phyloP scores from a whole-genome alignment of 2,797 vertebrate genomes.

The Diplodus sargus region DNA sequence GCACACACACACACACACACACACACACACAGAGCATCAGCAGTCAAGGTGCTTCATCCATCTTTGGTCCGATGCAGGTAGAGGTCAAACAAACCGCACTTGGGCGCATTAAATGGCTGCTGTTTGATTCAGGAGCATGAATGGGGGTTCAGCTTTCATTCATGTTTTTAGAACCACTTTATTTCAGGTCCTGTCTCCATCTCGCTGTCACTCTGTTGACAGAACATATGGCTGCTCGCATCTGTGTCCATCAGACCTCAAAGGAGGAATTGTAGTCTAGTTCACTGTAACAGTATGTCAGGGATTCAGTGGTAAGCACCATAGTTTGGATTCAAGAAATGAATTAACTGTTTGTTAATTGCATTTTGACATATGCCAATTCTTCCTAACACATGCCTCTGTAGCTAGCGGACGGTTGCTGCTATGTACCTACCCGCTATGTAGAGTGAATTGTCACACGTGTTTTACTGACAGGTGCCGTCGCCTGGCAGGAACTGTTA shows the following conservation, averaged over 20 bases:
- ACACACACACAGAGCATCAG: conserved; percentile 6
- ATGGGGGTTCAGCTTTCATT: conserved; percentile 38
- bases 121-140: conserved; percentile 20
- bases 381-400: neutral
- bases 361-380: neutral
- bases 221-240: conserved; percentile 32
- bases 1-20: conserved; percentile 7
- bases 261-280: neutral
- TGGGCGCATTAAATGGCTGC: conserved; percentile 13
- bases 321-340: neutral
- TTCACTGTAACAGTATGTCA: conserved; percentile 8
- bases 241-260: conserved; percentile 16
- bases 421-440: neutral
- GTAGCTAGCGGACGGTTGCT: neutral
- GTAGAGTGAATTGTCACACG: neutral
- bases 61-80: conserved; percentile 39
- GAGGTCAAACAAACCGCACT: conserved; percentile 46
- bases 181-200: conserved; percentile 1
- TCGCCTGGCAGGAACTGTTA: neutral
- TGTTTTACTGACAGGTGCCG: neutral
- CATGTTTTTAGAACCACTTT: conserved; percentile 31
- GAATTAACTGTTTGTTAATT: neutral
- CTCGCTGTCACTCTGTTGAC: conserved; percentile 9
- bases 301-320: neutral
- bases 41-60: conserved; percentile 24